Conservation (phyloP, 2,113 vertebrate species). For the Larimichthys polyactis region DNA sequence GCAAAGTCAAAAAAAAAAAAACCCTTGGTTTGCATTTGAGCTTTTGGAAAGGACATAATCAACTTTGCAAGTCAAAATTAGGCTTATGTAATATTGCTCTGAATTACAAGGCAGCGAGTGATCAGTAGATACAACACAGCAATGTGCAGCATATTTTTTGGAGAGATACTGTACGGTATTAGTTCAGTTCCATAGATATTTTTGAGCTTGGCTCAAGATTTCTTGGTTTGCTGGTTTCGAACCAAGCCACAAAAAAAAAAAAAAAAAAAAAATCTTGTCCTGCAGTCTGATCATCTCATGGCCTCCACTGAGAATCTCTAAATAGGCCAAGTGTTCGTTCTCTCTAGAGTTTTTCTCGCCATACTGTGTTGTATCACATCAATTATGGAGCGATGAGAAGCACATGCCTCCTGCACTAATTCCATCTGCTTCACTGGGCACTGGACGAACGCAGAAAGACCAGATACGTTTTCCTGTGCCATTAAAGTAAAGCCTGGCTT, state of each 20-base stretch:
- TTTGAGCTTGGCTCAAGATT: constrained; percentile 7
- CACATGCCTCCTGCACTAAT: constrained; percentile 70
- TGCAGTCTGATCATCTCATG: constrained; percentile 52
- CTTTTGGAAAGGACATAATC: constrained; percentile 1
- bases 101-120: neutral
- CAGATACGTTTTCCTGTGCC: constrained; percentile 22
- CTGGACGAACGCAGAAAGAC: constrained; percentile 30
- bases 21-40: constrained; percentile 19
- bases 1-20: constrained; percentile 37
- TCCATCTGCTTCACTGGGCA: constrained; percentile 67
- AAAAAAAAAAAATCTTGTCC: constrained; percentile 25
- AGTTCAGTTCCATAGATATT: constrained; percentile 2
- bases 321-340: constrained; percentile 78
- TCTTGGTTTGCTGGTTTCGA: constrained; percentile 13
- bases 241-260: neutral
- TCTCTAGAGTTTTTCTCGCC: constrained; percentile 68
- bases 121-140: neutral
- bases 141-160: neutral
- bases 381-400: constrained; percentile 78
- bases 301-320: constrained; percentile 72
- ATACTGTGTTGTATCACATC: constrained; percentile 73
- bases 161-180: neutral
- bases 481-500: neutral
- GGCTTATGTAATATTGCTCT: constrained; percentile 3
- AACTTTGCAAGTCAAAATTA: constrained; percentile 38